Evolutionary conservation across 1,140 invertebrate genomes (phyloP), one percentile per base, ranked within the genome.

Genomic region (Aphis craccivora): DNA sequence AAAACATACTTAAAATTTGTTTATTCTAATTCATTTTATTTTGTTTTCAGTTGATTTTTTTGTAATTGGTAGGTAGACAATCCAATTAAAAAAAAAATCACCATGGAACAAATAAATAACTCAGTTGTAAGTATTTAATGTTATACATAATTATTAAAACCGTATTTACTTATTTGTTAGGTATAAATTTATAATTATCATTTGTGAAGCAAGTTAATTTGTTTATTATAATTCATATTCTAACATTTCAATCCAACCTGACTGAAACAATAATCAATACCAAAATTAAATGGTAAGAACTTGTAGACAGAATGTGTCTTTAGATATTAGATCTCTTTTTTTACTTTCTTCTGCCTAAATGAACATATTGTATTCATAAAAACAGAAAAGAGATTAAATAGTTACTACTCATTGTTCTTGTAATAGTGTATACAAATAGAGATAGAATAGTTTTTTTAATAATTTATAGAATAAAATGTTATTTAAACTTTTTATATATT

Each of bases 1-100:
- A 51, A 51, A 51, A 2, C 48, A 51, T 51, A 51, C 14, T 3
- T 51, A 18, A 51, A 51, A 51, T 51, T 1, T 51, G 18, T 67
- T 30, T 67, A 3, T 67, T n/a, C 30, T 67, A n/a, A 67, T 67
- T 67, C 22, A 30, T 67, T 67, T n/a, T 67, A 30, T 67, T 76
- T 76, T 76, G n/a, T 76, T 76, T 76, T 76, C n/a, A 76, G n/a
- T n/a, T 76, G 30, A 37, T 37, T 83, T 35, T 83, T 83, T 83
- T 35, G 37, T 40, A 20, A 37, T n/a, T 18, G 48, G 48, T 51
- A 20, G 11, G 9, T 45, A 45, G 45, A 11, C 45, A 1, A 84
- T 84, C 4, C 3, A 84, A 84, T 43, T n/a, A 18, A 76, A n/a
- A 60, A 60, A 67, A 76, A 84, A 23, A 45, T 11, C 8, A 43